Evolutionary conservation across 2,113 vertebrate species (phyloP).

Genomic region (Stomatorhinus ivindoensis): DNA sequence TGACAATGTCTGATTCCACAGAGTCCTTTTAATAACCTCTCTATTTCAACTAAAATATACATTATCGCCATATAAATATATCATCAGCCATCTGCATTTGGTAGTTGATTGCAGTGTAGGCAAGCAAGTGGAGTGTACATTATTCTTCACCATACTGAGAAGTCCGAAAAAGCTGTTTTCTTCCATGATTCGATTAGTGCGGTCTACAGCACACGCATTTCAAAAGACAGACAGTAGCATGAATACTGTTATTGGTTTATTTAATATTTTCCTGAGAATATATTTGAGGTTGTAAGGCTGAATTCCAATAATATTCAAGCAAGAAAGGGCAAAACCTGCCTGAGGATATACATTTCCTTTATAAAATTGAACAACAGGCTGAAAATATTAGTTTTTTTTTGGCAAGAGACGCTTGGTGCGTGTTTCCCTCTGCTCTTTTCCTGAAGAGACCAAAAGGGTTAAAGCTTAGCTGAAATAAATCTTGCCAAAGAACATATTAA

Average conservation of each 20-base stretch:
- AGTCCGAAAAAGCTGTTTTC: background rate
- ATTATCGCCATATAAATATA: background rate
- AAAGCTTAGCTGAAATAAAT: background rate
- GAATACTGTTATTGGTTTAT: slow-evolving; percentile 2
- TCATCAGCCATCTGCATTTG: background rate
- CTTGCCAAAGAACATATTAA: slow-evolving; percentile 27
- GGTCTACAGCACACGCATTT: background rate
- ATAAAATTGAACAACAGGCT: background rate
- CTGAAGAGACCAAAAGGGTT: background rate
- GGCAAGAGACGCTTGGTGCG: background rate
- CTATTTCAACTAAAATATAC: slow-evolving; percentile 6
- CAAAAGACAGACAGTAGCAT: background rate
- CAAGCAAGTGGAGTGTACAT: background rate
- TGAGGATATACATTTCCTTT: background rate
- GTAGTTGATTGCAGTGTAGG: background rate
- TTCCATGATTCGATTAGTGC: background rate
- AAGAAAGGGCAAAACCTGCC: slow-evolving; percentile 11
- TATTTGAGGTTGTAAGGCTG: background rate
- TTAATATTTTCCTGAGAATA: background rate
- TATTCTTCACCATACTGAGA: background rate
- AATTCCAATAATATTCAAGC: background rate
- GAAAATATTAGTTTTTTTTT: background rate
- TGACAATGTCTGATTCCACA: background rate
- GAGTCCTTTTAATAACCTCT: slow-evolving; percentile 13
- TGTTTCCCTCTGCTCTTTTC: background rate